These are phyloP conservation scores for Diarsia mendica DNA, from an alignment of 2,888 invertebrate species.

Conservation along the genomic window DNA sequence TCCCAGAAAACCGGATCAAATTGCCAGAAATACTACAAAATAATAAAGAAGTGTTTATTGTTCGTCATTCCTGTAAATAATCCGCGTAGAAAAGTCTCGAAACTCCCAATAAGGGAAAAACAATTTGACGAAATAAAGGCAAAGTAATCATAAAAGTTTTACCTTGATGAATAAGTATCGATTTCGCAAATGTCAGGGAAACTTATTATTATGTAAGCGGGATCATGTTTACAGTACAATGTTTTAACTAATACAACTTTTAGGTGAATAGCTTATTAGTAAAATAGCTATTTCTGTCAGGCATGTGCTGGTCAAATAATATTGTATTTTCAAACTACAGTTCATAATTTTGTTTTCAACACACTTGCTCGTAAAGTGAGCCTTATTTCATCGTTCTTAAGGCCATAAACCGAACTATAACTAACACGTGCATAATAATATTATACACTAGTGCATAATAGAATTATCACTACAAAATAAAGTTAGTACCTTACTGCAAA, in stretches of 20 bases:
- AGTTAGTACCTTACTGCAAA: no score
- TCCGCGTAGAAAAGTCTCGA: constrained; percentile 21
- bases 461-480: no score
- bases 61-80: neutral
- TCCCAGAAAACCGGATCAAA: neutral
- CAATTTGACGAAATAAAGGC: constrained; percentile 48
- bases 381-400: no score
- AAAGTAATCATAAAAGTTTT: constrained; percentile 61
- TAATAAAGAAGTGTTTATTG: neutral
- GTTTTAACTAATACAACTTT: constrained; percentile 9
- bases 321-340: neutral
- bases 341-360: no score
- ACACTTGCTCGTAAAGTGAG: no score
- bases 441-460: no score
- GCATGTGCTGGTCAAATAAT: neutral
- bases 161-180: constrained; percentile 46
- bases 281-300: neutral
- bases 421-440: no score
- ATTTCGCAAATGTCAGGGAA: constrained; percentile 37
- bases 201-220: constrained; percentile 31
- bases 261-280: neutral
- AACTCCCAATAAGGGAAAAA: constrained; percentile 36
- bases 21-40: neutral
- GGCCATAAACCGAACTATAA: no score
- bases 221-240: constrained; percentile 21